Evolutionary conservation across 1,140 invertebrate genomes (phyloP), one percentile per base, ranked within the genome.

Genomic region (Leptinotarsa undecemlineata): DNA sequence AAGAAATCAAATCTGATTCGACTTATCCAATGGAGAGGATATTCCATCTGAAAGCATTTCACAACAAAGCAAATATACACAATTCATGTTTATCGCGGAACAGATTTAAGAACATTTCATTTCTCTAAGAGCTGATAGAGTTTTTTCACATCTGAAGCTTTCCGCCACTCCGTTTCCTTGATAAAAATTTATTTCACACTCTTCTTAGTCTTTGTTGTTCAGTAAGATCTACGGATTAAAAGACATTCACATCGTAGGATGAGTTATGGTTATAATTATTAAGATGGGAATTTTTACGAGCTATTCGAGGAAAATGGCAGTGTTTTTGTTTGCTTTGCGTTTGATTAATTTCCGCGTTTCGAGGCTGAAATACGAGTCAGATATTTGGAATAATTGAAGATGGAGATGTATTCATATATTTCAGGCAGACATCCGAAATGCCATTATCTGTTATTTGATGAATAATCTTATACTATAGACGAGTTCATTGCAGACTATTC

Each of bases 141-240:
- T 64, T 64, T 64, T 64, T 23, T 64, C 14, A 19, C 26, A 15
- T 64, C 63, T 19, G 20, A 64, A 26, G 26, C 63, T 64, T 64
- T 64, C 21, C 26, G 14, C 1, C 63, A 21, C 20, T 64, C 26
- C 63, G 15, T 23, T 57, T 57, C 51, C 63, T 4, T 66, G 26
- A 66, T 66, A 66, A n/a, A 33, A 66, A 66, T 66, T 66, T 66
- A 66, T 66, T 66, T 66, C 63, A 66, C 63, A 66, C 63, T 66
- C 20, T 66, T 66, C 15, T 66, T 66, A 14, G 20, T 66, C 21
- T 66, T 66, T 66, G 63, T 66, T 33, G 63, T 66, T 66, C 63
- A 33, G 20, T 21, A 21, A 66, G 8, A 66, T 66, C 63, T 21
- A 23, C 15, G 63, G 15, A 66, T 23, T 66, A 21, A 66, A 66